Base-by-base conservation (phyloP, 2,797 vertebrate species). In the Falco berigora region DNA sequence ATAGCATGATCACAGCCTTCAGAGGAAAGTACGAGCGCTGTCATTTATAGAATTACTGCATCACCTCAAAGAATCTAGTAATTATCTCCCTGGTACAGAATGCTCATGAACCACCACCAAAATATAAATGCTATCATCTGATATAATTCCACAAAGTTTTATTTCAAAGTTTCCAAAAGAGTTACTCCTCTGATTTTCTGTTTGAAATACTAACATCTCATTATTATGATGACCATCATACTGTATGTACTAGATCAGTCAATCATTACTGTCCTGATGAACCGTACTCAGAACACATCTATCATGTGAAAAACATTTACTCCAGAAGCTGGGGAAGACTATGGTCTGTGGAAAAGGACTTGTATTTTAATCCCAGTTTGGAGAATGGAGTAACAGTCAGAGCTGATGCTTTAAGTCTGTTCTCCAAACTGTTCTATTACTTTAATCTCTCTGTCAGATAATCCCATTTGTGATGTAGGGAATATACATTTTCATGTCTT, bases 161-260 rank as follows among this genome's bases (percentile, higher is more conserved):
- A 8, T 14, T 56, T 79, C 7, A 9, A 38, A 15, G 8, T 83
- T 83, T 25, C 56, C 40, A 36, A 0, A 34, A 17, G 18, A 64
- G 17, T 8, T 24, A 16, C 27, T 66, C 27, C 44, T 36, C 1
- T 7, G 12, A 55, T 64, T 88, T 47, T 76, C 42, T 23, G 4
- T n/a, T 40, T 53, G 59, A 38, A 46, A 34, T 28, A 28, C 7
- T 21, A 30, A 25, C 23, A 17, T 16, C 59, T 79, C 40, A 36
- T 3, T 66, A 12, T 3, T 1, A 1, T 2, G 6, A 23, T 3
- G 28, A 18, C 25, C 21, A 11, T 8, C 49, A 15, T 4, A 34
- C 44, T 50, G 8, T 13, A n/a, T 3, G 21, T 13, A n/a, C 27
- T 16, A 11, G 8, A 49, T 9, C 40, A 20, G 20, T 30, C 4